Conservation (phyloP, 2,888 invertebrate species). For the Diaperis boleti region DNA sequence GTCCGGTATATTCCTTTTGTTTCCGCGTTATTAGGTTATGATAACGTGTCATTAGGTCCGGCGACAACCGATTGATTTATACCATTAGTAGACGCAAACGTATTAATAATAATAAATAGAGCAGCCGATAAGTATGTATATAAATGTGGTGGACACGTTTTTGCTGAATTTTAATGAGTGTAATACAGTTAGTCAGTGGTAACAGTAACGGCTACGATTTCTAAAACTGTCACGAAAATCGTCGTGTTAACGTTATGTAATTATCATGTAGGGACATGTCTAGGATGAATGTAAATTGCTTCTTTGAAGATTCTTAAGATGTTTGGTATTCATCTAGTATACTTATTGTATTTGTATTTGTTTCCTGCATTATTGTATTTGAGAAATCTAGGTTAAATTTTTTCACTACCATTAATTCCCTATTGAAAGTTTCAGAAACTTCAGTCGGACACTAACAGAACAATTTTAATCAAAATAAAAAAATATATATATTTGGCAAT, state of each 20-base stretch:
- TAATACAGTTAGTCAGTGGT: slow-evolving; percentile 23
- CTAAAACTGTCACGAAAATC: slow-evolving; percentile 33
- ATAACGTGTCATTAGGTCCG: slow-evolving; percentile 3
- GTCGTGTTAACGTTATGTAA: slow-evolving; percentile 22
- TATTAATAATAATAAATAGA: slow-evolving; percentile 18
- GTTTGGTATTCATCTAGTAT: too few relatives aligned
- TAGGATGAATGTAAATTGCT: too few relatives aligned
- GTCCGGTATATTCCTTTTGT: slow-evolving; percentile 25
- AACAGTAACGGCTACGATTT: slow-evolving; percentile 35
- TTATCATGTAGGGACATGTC: slow-evolving; percentile 7
- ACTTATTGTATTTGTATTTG: too few relatives aligned
- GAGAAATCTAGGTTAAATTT: too few relatives aligned
- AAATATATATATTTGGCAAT: too few relatives aligned
- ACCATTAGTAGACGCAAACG: neutral
- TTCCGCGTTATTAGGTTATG: slow-evolving; percentile 15
- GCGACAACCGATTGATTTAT: neutral
- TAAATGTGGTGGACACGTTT: slow-evolving; percentile 18
- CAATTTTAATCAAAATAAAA: too few relatives aligned
- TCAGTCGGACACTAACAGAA: too few relatives aligned
- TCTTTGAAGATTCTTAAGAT: too few relatives aligned
- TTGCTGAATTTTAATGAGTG: slow-evolving; percentile 29
- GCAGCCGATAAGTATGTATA: slow-evolving; percentile 19
- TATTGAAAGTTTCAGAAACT: too few relatives aligned
- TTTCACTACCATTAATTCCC: too few relatives aligned
- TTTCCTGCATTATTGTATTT: too few relatives aligned